Conservation (phyloP, 2,797 vertebrate genomes). For the Meda fulgida region DNA sequence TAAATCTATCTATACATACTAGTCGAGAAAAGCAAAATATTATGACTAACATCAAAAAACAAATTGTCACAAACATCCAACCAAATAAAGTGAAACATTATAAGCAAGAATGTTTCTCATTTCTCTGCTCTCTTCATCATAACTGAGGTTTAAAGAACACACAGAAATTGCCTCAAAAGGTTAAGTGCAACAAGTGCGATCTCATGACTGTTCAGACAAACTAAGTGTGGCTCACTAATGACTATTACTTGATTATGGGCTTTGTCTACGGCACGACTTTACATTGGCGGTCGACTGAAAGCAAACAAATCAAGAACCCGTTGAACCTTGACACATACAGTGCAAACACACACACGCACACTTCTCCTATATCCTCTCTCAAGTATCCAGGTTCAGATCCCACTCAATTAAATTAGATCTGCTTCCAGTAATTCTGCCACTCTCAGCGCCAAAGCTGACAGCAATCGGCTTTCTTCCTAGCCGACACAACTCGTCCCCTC, state of each 20-base stretch:
- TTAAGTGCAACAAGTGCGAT: conserved; percentile 4
- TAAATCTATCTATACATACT: not conserved
- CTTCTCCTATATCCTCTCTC: conserved; percentile 29
- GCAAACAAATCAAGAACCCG: conserved; percentile 29
- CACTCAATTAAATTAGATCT: conserved; percentile 67
- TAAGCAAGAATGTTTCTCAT: not conserved
- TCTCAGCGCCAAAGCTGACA: conserved; percentile 58
- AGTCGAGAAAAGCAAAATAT: not conserved
- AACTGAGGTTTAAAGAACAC: not conserved
- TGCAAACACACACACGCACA: conserved; percentile 14
- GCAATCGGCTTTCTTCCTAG: conserved; percentile 53
- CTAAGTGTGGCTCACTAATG: not conserved
- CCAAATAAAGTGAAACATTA: not conserved
- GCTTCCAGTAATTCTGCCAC: conserved; percentile 61
- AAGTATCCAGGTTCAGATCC: conserved; percentile 56
- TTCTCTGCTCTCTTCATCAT: not conserved
- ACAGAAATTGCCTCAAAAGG: not conserved
- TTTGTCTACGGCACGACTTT: not conserved
- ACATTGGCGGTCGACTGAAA: conserved; percentile 34
- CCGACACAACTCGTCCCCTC: conserved; percentile 45
- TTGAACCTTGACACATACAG: conserved; percentile 47
- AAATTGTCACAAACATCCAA: not conserved
- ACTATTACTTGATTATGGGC: conserved; percentile 5
- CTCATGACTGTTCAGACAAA: not conserved
- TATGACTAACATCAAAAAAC: not conserved